Evolutionary conservation across 2,888 invertebrate genomes (phyloP), one percentile per base, ranked within the genome.

Genomic region (Scaptomyza caliginosa): DNA sequence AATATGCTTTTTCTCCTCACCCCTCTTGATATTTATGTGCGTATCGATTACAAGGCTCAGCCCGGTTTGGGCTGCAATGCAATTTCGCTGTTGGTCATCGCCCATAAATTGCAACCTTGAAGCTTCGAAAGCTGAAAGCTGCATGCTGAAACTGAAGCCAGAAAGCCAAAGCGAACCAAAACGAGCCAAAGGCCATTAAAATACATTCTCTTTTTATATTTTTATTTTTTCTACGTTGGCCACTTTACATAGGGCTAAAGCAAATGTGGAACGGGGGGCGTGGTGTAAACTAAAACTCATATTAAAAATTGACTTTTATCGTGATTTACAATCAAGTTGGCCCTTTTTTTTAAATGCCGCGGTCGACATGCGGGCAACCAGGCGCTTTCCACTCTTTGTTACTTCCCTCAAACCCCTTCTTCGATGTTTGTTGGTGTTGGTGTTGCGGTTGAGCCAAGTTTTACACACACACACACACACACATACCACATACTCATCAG

Each of bases 301-400:
- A 88, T 83, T 86, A 89, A 86, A 88, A 89, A 86, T 88, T 86
- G 89, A 86, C 89, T 86, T 86, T 86, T 86, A 86, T 86, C 86
- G 88, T 86, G 86, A 86, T 86, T 86, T 86, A 88, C 88, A 88
- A 79, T 88, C 84, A 77, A 78, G 72, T 77, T 88, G 89, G 77
- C 79, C 78, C 75, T 76, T 86, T 23, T 40, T 34, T 81, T 84
- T 82, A 85, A 85, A 82, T 85, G 87, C 87, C 85, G 85, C 78
- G 86, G 82, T 77, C 87, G 75, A 82, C 86, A 85, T 87, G 83
- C 82, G 81, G 87, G 81, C 32, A 64, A 58, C 65, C 73, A 60
- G 43, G 55, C 59, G 63, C 38, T 26, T 26, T 28, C 26, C 16
- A 6, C 36, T n/a, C 3, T 11, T 0, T 10, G n/a, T 10, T 10